Conservation (phyloP, 2,113 vertebrate species). For the Peromyscus californicus region DNA sequence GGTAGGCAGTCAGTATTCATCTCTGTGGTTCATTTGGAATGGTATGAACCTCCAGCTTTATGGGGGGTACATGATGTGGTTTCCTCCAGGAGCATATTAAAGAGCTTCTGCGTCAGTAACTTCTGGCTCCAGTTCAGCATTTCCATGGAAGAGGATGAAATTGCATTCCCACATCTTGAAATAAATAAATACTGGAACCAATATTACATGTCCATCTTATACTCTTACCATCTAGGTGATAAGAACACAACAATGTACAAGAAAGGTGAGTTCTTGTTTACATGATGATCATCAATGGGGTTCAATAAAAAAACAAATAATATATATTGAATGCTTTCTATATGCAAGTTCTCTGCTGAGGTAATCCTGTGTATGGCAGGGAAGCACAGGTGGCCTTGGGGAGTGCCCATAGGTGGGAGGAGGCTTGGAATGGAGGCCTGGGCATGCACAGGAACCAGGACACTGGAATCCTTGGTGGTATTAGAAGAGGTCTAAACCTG, state of each 20-base stretch:
- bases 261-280: neutral
- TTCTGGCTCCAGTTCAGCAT: neutral
- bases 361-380: neutral
- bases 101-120: neutral
- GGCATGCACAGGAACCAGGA: neutral
- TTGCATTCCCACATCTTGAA: neutral
- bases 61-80: neutral
- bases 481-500: neutral
- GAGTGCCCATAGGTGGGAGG: neutral
- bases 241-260: neutral
- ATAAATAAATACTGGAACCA: neutral
- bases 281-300: neutral
- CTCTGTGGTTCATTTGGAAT: neutral
- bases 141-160: neutral
- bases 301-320: neutral
- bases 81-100: neutral
- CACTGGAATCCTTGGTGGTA: neutral
- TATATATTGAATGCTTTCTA: neutral
- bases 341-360: neutral
- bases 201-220: neutral
- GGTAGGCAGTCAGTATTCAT: neutral
- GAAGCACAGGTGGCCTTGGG: neutral
- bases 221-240: neutral
- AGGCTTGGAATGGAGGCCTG: neutral
- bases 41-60: neutral